Base-by-base conservation (phyloP, 1,140 invertebrate species). In the Anastrepha ludens region DNA sequence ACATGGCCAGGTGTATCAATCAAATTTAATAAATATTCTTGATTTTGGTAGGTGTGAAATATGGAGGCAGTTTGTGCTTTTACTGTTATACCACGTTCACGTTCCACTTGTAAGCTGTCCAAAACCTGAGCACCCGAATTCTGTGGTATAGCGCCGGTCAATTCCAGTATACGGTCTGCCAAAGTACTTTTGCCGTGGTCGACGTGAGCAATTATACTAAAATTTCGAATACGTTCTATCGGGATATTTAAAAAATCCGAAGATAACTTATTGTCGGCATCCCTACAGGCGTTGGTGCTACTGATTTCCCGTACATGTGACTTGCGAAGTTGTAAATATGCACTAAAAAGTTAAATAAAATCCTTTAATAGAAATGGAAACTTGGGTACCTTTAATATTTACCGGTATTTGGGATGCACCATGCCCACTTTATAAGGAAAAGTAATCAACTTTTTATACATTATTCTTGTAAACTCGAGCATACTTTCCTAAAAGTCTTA, bases 1-100 rank as follows among this genome's bases (percentile, higher is more conserved):
- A 99, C 98, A 95, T 99, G 99, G 44, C 99, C 99, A 55, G 99
- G 99, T 29, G 99, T 99, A 93, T 99, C 99, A 89, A 99, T 99
- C 4, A 99, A 94, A 94, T 99, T 99, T 1, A 99, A 94, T n/a
- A 99, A 94, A 94, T 98, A 99, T 7, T 91, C 55, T 89, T 95
- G 93, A 70, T 94, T 94, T 20, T 96, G 94, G 88, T 95, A 95
- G 29, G 92, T 94, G 91, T 99, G 98, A 89, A 97, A 95, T 85
- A 99, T 94, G 1, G 98, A 98, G 17, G 97, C 98, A 29, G 98
- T 98, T 91, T 99, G 98, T 15, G 99, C 99, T 94, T 99, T 99
- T 0, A 99, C 98, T 29, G 99, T 99, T 29, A 99, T 99, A 5
- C 99, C 99, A 91, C 98, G 95, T 93, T 99, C 98, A 90, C 96